Conservation (phyloP, 2,113 vertebrate species). For the Passer domesticus region DNA sequence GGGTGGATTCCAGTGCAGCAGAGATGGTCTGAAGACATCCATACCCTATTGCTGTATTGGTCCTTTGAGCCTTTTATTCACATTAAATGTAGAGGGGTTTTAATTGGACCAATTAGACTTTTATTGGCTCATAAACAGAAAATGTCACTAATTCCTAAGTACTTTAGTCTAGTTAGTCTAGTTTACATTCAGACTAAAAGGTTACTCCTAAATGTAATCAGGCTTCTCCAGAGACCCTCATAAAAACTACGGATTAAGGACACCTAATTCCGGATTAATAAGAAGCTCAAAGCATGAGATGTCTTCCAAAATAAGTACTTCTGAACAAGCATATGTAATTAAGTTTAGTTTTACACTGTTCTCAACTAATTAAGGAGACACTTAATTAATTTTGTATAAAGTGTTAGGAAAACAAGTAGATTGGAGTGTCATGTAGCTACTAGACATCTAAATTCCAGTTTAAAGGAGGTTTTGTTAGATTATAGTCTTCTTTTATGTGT, state of each 20-base stretch:
- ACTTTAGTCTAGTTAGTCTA: not conserved
- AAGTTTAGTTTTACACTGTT: not conserved
- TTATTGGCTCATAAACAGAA: not conserved
- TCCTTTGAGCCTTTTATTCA: not conserved
- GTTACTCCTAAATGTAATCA: not conserved
- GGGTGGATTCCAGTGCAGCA: not conserved
- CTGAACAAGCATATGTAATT: not conserved
- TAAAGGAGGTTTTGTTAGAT: not conserved
- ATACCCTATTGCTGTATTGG: not conserved
- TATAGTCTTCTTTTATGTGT: not conserved
- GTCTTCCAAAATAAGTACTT: not conserved
- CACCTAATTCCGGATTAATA: not conserved
- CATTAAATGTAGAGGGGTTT: not conserved
- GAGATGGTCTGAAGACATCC: not conserved
- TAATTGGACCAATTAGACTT: conserved; percentile 8
- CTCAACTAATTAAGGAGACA: not conserved
- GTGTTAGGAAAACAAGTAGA: not conserved
- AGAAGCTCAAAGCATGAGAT: not conserved
- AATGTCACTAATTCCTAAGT: not conserved
- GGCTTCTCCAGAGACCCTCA: not conserved
- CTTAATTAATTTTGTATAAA: not conserved
- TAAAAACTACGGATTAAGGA: not conserved
- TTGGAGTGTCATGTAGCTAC: not conserved
- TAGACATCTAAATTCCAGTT: not conserved
- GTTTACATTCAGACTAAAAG: not conserved